Conservation (phyloP, 1,140 invertebrate genomes). For the Lepidotrigona ventralis region DNA sequence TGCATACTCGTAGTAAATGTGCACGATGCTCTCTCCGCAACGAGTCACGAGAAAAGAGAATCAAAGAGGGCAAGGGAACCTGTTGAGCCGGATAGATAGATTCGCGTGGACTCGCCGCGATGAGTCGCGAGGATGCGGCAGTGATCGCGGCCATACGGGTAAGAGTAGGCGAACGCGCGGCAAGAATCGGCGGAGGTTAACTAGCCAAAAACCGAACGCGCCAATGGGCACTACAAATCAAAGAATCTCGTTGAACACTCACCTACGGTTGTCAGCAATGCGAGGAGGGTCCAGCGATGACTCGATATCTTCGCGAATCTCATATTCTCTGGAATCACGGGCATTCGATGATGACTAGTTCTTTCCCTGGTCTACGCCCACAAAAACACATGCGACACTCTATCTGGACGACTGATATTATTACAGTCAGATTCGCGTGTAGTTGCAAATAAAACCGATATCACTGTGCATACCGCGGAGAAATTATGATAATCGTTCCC, state of each 20-base stretch:
- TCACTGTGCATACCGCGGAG: neutral
- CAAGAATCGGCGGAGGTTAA: neutral
- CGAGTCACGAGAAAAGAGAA: conserved; percentile 2
- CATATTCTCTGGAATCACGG: neutral
- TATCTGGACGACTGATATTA: neutral
- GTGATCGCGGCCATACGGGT: too few relatives aligned
- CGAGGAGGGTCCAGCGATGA: conserved; percentile 14
- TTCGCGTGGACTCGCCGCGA: neutral
- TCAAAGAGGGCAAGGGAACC: neutral
- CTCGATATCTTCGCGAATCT: neutral
- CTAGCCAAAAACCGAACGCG: neutral
- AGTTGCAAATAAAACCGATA: neutral
- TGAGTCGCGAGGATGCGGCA: neutral
- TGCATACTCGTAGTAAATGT: neutral
- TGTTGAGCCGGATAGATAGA: conserved; percentile 36
- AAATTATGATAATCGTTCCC: neutral
- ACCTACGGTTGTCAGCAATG: conserved; percentile 40
- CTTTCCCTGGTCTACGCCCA: neutral
- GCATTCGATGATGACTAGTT: neutral
- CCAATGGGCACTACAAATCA: neutral
- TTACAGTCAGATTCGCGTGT: neutral
- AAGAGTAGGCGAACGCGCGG: neutral
- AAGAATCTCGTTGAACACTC: conserved; percentile 17
- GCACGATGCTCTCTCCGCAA: neutral
- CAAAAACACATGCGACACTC: neutral